phyloP scores from a whole-genome alignment of 2,888 invertebrate species.

The Candidula unifasciata region DNA sequence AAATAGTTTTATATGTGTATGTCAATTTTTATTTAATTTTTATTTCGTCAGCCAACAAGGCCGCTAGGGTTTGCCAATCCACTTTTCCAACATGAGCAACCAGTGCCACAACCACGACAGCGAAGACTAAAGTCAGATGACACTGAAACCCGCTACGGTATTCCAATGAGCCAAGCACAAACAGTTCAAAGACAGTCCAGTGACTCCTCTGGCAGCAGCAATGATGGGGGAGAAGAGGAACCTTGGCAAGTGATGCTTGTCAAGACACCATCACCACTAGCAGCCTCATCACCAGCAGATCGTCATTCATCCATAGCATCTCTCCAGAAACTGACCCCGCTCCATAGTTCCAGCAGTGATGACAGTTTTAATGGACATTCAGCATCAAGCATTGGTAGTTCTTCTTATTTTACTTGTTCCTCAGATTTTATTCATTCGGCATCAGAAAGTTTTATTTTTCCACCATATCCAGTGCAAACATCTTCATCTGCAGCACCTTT shows the following conservation, averaged over 20 bases:
- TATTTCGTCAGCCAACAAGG: slow-evolving; percentile 56
- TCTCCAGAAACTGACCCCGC: slow-evolving; percentile 62
- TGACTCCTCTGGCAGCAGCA: slow-evolving; percentile 63
- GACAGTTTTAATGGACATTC: slow-evolving; percentile 61
- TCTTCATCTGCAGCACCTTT: slow-evolving; percentile 15
- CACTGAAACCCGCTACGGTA: background rate
- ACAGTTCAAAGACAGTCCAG: slow-evolving; percentile 61
- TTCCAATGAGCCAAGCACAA: slow-evolving; percentile 47
- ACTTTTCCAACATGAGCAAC: slow-evolving; percentile 82
- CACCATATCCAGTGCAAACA: background rate
- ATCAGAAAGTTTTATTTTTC: slow-evolving; percentile 13
- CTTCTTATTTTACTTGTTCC: background rate
- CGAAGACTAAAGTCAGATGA: background rate
- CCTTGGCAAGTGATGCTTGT: slow-evolving; percentile 57
- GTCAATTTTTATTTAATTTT: no score
- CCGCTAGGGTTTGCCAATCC: slow-evolving; percentile 89
- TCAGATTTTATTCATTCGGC: slow-evolving; percentile 17
- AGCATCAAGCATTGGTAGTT: background rate
- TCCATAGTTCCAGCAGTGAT: slow-evolving; percentile 66
- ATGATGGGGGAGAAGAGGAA: slow-evolving; percentile 51
- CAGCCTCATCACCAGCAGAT: slow-evolving; percentile 21
- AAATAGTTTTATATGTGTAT: no score
- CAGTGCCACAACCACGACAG: slow-evolving; percentile 25
- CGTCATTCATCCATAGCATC: slow-evolving; percentile 54
- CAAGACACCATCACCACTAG: slow-evolving; percentile 15